Evolutionary conservation across 2,888 invertebrate genomes (phyloP).

Genomic region (Tipula lateralis): DNA sequence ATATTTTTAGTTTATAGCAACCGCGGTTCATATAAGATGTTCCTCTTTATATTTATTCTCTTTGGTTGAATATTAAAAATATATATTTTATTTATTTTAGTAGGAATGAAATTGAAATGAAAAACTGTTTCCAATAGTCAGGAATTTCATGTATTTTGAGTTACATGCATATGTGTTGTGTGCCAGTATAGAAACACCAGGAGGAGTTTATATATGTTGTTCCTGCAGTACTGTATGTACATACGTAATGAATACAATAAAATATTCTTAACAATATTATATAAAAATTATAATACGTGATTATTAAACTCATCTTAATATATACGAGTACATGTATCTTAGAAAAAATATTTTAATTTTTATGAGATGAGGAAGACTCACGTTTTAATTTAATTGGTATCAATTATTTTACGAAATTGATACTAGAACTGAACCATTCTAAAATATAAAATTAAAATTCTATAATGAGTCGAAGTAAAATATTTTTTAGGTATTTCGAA

Average conservation of each 20-base stretch:
- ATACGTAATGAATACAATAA: not conserved
- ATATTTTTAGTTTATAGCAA: no score
- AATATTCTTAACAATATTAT: not conserved
- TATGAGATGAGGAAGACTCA: not conserved
- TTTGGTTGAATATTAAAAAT: not conserved
- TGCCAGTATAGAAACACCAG: no score
- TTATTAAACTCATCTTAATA: not conserved
- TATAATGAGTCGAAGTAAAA: not conserved
- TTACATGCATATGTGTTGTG: not conserved
- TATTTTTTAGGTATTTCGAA: not conserved
- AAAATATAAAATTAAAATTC: no score
- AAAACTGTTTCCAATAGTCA: not conserved
- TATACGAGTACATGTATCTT: not conserved
- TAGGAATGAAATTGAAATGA: not conserved
- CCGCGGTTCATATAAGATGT: no score
- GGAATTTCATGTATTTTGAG: not conserved
- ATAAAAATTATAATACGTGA: not conserved
- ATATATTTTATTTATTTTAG: not conserved
- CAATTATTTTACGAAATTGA: constrained; percentile 19
- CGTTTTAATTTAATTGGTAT: constrained; percentile 11
- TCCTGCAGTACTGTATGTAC: not conserved
- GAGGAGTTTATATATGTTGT: no score
- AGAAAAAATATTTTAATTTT: not conserved
- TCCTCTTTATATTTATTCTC: no score
- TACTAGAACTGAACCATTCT: not conserved